Percentiles rank a stretch among this genome's conserved stretches.
These are phyloP conservation scores for Ptilodon capucinus DNA, from an alignment of 2,888 invertebrate species.

Conservation along the genomic window DNA sequence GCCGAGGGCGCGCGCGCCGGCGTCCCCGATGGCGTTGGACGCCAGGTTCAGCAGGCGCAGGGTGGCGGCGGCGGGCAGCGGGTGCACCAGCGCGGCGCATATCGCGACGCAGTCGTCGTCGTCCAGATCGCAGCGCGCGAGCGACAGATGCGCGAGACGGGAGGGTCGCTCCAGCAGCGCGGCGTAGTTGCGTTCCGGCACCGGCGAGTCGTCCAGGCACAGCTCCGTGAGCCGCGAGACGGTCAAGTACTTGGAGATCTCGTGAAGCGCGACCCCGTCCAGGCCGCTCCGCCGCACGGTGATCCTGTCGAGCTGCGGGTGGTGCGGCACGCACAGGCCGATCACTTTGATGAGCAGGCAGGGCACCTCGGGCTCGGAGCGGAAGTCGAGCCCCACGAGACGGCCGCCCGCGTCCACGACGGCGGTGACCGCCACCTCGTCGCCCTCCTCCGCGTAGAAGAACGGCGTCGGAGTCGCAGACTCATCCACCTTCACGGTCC, in stretches of 20 bases:
- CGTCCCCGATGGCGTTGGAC: conserved; percentile 30
- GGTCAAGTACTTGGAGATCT: conserved; percentile 23
- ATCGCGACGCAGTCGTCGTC: conserved; percentile 27
- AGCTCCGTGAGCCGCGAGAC: conserved; percentile 33
- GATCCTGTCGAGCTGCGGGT: conserved; percentile 23
- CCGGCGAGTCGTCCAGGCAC: conserved; percentile 38
- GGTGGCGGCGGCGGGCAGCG: conserved; percentile 21
- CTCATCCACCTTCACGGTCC: not conserved
- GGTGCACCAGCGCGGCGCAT: conserved; percentile 25
- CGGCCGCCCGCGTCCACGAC: conserved; percentile 13
- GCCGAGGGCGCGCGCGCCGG: conserved; percentile 30
- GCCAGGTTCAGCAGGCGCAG: conserved; percentile 21
- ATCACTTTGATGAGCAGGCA: conserved; percentile 32
- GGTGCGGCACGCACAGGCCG: conserved; percentile 30
- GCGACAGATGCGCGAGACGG: conserved; percentile 26
- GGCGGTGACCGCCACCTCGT: conserved; percentile 5
- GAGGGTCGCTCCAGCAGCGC: conserved; percentile 23
- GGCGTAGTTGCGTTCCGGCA: conserved; percentile 23
- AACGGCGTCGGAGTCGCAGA: not conserved
- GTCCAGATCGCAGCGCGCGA: conserved; percentile 33
- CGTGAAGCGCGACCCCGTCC: conserved; percentile 20
- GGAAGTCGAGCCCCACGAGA: conserved; percentile 27
- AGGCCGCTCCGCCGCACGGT: conserved; percentile 21
- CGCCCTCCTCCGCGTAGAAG: not conserved
- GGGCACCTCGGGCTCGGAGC: conserved; percentile 18